Conservation (phyloP, 23 tunicate species). For the Pegea sp. region DNA sequence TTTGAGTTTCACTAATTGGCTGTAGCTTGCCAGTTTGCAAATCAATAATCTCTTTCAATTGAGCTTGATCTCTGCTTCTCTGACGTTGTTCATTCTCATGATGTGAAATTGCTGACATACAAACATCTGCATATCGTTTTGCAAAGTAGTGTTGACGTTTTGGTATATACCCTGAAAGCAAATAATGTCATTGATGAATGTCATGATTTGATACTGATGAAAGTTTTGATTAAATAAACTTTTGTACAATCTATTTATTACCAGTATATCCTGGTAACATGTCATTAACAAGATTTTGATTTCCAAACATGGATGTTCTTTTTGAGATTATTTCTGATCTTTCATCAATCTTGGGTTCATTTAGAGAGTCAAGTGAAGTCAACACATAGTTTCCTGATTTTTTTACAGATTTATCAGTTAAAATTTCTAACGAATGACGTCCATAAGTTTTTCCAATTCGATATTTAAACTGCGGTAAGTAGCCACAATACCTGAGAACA, state of each 20-base stretch:
- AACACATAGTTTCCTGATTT: conserved; percentile 46
- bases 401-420: conserved; percentile 36
- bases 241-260: too few species aligned
- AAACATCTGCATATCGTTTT: conserved; percentile 62
- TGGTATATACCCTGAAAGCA: conserved; percentile 59
- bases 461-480: conserved; percentile 71
- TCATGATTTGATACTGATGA: background rate
- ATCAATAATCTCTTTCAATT: conserved; percentile 22
- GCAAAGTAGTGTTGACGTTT: conserved; percentile 79
- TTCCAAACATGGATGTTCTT: conserved; percentile 52
- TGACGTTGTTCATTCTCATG: conserved; percentile 53
- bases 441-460: conserved; percentile 88
- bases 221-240: background rate
- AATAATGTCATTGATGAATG: background rate
- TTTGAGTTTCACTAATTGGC: conserved; percentile 34
- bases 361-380: conserved; percentile 13
- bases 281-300: conserved; percentile 47
- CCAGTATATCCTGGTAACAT: conserved; percentile 92
- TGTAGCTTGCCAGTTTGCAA: conserved; percentile 29
- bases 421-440: conserved; percentile 68
- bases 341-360: conserved; percentile 5
- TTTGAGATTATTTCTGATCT: conserved; percentile 14
- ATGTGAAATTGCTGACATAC: conserved; percentile 44
- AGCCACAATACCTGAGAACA: conserved; percentile 56
- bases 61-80: conserved; percentile 9